Evolutionary conservation across 2,888 invertebrate species (phyloP).

Genomic region (Drosophila cracens): DNA sequence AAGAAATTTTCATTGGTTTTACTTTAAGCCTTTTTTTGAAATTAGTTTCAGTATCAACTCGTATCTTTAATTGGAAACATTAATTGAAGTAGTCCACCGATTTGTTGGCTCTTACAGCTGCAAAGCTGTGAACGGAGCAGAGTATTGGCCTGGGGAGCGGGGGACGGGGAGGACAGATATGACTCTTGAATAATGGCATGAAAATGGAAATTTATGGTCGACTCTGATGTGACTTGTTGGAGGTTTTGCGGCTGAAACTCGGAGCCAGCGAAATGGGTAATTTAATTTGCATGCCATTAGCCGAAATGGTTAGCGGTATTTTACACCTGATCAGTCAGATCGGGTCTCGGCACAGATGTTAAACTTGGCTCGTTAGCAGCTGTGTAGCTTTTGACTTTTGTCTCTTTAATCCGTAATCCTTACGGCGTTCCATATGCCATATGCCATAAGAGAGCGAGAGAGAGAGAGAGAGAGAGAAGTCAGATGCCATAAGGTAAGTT

Average conservation of each 20-base stretch:
- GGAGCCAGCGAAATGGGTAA: slow-evolving; percentile 8
- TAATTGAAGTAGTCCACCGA: neutral
- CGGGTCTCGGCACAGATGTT: neutral
- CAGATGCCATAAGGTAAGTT: slow-evolving; percentile 34
- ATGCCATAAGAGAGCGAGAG: slow-evolving; percentile 3
- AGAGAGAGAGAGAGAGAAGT: slow-evolving; percentile 4
- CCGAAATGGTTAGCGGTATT: slow-evolving; percentile 4
- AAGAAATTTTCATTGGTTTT: neutral
- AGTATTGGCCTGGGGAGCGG: neutral
- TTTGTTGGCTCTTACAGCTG: neutral
- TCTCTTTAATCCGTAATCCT: neutral
- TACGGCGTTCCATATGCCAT: neutral
- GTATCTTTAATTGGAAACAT: slow-evolving; percentile 2
- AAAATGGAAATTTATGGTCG: slow-evolving; percentile 60
- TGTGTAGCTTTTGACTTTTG: slow-evolving; percentile 4
- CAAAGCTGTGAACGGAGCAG: neutral
- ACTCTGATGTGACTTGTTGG: slow-evolving; percentile 10
- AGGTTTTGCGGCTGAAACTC: neutral
- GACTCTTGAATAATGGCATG: slow-evolving; percentile 48
- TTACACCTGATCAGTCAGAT: slow-evolving; percentile 42
- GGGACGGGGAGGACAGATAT: slow-evolving; percentile 12
- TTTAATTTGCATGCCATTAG: slow-evolving; percentile 23
- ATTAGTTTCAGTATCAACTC: neutral
- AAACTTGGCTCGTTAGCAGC: slow-evolving; percentile 6
- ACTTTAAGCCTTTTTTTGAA: neutral